These are phyloP conservation scores for Hyperoodon ampullatus DNA, from an alignment of 2,113 vertebrate genomes.

Conservation along the genomic window DNA sequence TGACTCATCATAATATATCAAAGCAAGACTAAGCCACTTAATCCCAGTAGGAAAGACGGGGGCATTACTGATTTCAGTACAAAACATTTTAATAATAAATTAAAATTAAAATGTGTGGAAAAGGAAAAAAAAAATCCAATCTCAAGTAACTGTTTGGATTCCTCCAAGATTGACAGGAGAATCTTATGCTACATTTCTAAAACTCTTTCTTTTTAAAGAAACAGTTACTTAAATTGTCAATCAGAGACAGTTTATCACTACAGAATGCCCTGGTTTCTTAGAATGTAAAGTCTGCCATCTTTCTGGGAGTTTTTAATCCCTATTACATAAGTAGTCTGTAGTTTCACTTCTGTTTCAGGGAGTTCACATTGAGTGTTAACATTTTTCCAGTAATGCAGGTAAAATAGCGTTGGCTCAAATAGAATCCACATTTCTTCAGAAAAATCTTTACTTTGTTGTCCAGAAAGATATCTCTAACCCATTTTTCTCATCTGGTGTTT, in stretches of 20 bases:
- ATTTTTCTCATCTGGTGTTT: neutral
- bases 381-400: neutral
- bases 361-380: neutral
- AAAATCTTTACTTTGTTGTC: neutral
- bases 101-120: neutral
- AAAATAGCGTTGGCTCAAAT: neutral
- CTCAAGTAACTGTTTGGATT: neutral
- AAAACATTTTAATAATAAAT: conserved; percentile 13
- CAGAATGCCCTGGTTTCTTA: neutral
- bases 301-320: neutral
- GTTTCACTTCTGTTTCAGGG: neutral
- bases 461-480: neutral
- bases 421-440: neutral
- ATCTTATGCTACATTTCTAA: neutral
- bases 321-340: neutral
- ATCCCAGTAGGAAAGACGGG: neutral
- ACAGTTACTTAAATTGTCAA: neutral
- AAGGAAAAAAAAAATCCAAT: neutral
- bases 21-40: neutral
- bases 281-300: neutral
- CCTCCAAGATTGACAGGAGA: neutral
- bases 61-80: neutral
- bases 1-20: neutral
- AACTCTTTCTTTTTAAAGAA: neutral
- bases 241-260: neutral